These are phyloP conservation scores for Porites evermanni DNA, from an alignment of 92 coral and sea anemone genomes.

Conservation along the genomic window DNA sequence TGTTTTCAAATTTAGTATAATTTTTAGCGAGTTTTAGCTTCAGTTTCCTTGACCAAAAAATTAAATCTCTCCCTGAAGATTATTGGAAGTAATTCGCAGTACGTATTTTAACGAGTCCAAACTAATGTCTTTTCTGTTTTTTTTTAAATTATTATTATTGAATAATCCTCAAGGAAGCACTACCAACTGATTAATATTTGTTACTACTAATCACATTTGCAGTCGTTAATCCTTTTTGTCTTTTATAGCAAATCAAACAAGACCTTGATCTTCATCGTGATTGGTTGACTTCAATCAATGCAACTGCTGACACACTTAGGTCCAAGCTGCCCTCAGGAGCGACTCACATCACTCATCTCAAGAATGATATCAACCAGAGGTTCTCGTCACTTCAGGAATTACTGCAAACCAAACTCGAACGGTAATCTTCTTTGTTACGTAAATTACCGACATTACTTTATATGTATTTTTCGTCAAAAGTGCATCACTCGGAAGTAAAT, in stretches of 20 bases:
- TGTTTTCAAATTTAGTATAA: no score
- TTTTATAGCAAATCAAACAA: conserved; percentile 66
- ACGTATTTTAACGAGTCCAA: no score
- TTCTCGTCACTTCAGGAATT: conserved; percentile 68
- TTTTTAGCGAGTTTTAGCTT: no score
- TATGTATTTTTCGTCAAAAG: no score
- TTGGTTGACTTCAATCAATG: conserved; percentile 71
- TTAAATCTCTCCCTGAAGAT: no score
- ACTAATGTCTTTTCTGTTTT: no score
- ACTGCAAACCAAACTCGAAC: conserved; percentile 59
- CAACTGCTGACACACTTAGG: conserved; percentile 68
- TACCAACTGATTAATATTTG: no score
- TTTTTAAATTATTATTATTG: no score
- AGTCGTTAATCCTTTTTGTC: background rate
- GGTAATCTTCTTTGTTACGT: conserved; percentile 19
- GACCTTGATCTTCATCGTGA: conserved; percentile 87
- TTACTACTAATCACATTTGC: no score
- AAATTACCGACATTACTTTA: background rate
- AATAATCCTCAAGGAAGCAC: no score
- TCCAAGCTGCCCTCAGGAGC: conserved; percentile 63
- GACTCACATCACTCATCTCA: conserved; percentile 70
- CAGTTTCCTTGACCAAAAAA: no score
- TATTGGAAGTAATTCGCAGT: no score
- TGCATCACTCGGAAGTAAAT: background rate
- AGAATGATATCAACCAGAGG: conserved; percentile 72